Conservation (phyloP, 2,797 vertebrate genomes). For the Tapera naevia region DNA sequence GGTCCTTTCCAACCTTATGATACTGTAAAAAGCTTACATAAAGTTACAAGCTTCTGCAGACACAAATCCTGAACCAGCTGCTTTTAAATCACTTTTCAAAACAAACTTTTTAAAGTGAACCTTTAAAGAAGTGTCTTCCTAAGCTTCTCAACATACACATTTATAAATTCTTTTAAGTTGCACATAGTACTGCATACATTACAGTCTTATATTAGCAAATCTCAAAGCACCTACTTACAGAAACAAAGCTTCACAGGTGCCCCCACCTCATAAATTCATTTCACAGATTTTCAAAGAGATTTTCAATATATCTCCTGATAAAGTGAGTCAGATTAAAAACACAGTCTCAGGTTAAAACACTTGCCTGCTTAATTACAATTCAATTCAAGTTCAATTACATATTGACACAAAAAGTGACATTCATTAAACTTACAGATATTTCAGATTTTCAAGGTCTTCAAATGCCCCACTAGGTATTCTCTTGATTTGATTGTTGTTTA, state of each 20-base stretch:
- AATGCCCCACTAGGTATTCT: constrained; percentile 91
- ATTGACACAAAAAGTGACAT: neutral
- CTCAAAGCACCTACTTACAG: neutral
- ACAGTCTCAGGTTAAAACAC: neutral
- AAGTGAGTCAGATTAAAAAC: neutral
- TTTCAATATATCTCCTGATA: neutral
- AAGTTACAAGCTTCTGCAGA: neutral
- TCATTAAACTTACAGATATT: constrained; percentile 93
- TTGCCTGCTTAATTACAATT: neutral
- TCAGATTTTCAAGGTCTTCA: constrained; percentile 96
- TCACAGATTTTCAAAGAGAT: neutral
- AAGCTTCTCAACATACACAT: neutral
- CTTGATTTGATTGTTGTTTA: constrained; percentile 98
- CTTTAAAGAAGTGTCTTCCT: neutral
- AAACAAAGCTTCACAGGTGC: neutral
- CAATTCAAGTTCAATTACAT: neutral
- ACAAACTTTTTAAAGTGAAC: neutral
- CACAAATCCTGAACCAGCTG: neutral
- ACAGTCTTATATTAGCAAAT: neutral
- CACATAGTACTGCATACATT: neutral
- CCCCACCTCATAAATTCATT: neutral
- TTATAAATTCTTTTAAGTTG: neutral
- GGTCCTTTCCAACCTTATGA: no score
- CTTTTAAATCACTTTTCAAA: neutral
- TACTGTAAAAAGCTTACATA: neutral